A percentile compares a stretch with the other conserved stretches of the same genome.
Evolutionary conservation across 2,113 vertebrate species (phyloP).

Genomic region (Turdus rufiventris): DNA sequence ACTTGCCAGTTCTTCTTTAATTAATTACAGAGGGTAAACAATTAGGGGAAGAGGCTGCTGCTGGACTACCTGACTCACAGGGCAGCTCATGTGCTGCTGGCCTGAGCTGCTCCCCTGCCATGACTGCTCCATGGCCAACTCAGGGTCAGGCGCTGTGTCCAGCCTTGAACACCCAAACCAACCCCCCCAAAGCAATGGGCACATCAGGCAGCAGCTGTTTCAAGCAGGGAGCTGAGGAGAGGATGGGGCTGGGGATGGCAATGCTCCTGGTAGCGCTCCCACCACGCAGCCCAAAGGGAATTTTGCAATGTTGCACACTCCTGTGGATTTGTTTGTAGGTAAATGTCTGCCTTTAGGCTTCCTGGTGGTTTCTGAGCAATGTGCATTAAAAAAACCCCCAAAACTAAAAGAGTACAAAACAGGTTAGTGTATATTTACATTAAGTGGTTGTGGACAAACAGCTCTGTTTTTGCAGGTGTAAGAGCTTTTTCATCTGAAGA

Average conservation of each 20-base stretch:
- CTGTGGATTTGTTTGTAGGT: background rate
- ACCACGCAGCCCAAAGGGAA: fast-evolving
- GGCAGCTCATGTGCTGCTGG: background rate
- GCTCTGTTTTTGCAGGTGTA: background rate
- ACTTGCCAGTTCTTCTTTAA: background rate
- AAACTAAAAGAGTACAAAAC: background rate
- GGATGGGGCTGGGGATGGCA: background rate
- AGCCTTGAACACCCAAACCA: background rate
- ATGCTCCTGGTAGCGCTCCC: fast-evolving
- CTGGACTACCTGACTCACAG: background rate
- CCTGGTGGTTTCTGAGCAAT: background rate
- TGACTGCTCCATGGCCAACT: background rate
- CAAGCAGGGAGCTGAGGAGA: background rate
- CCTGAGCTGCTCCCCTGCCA: background rate
- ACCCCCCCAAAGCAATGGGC: background rate
- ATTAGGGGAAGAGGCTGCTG: background rate
- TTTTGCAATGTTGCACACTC: background rate
- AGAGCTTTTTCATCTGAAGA: background rate
- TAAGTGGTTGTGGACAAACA: background rate
- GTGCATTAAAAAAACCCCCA: background rate
- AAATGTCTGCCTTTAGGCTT: background rate
- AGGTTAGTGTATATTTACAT: background rate
- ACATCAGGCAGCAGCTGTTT: background rate
- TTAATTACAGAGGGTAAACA: background rate
- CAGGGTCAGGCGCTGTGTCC: background rate